Base-by-base conservation (phyloP, 2,888 invertebrate species). In the Drosophila gaucha region DNA sequence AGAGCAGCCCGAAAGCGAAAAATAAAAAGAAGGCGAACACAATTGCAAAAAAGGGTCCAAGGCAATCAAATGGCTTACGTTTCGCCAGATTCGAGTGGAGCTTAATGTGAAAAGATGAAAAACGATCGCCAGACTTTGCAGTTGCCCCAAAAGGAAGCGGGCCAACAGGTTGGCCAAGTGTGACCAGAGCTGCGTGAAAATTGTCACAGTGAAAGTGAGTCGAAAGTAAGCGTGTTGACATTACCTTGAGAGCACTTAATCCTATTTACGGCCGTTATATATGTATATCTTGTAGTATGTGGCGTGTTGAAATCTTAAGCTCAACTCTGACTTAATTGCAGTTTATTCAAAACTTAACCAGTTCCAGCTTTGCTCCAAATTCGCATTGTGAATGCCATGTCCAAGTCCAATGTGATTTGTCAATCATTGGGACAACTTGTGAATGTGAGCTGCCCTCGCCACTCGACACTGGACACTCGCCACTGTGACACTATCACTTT, bases 391-490 rank as follows among this genome's bases (percentile, higher is more conserved):
- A 55, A 36, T 16, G n/a, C 31, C 50, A 30, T 35, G 38, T 28
- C 50, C 50, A 50, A 14, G 20, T 36, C 16, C 36, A 64, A 64
- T 66, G 47, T 43, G 60, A 65, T 65, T 65, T 65, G 64, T 54
- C 62, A 65, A 55, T 65, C 49, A 55, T 18, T 14, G 49, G 20
- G 20, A 63, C 55, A 65, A 28, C 26, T n/a, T 49, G 31, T 41
- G 39, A 57, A 50, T 47, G 51, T 54, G 33, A 44, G 39, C 22
- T 16, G 41, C 2, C 12, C 24, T 24, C 24, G 41, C 22, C 16
- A 3, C 38, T 22, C 6, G n/a, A 36, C 35, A 16, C 44, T 30
- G 6, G 30, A 12, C 28, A 46, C 22, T 12, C 5, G 38, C n/a
- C 31, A 43, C 30, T 38, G 56, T 22, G 55, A 56, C 33, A 54